phyloP scores from a whole-genome alignment of 2,797 vertebrate species.

The Anniella stebbinsi region DNA sequence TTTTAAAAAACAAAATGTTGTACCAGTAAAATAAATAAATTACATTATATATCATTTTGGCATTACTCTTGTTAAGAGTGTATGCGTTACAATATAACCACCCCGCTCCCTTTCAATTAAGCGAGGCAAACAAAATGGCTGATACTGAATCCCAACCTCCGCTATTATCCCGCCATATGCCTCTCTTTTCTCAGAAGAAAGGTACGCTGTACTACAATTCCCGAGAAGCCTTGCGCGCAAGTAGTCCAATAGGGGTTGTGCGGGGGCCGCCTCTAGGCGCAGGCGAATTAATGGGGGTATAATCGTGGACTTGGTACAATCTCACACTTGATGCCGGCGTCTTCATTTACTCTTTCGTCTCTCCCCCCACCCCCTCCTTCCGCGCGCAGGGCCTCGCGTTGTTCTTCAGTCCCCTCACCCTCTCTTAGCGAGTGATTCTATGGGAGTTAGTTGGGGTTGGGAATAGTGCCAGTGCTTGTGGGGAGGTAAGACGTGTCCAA shows the following conservation, averaged over 20 bases:
- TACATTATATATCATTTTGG: neutral
- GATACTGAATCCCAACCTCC: neutral
- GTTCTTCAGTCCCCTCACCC: neutral
- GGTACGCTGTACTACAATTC: constrained; percentile 39
- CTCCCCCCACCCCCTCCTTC: too few relatives aligned
- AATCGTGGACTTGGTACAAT: neutral
- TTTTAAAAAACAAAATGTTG: neutral
- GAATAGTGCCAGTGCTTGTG: neutral
- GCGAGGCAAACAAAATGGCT: constrained; percentile 20
- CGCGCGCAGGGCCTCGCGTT: neutral
- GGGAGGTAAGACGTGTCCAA: neutral
- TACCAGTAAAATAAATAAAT: neutral
- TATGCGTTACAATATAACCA: neutral
- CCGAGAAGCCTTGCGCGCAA: constrained; percentile 18
- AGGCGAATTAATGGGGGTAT: neutral
- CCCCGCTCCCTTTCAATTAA: neutral
- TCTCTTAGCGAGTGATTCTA: neutral
- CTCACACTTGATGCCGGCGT: neutral
- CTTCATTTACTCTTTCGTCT: neutral
- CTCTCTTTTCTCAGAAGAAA: neutral
- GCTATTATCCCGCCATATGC: constrained; percentile 2
- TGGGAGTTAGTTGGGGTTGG: neutral
- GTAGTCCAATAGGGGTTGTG: constrained; percentile 45
- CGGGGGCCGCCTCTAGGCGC: neutral
- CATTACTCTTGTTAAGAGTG: neutral